Base-by-base conservation (phyloP, 2,888 invertebrate species). In the Scrobipalpa costella region DNA sequence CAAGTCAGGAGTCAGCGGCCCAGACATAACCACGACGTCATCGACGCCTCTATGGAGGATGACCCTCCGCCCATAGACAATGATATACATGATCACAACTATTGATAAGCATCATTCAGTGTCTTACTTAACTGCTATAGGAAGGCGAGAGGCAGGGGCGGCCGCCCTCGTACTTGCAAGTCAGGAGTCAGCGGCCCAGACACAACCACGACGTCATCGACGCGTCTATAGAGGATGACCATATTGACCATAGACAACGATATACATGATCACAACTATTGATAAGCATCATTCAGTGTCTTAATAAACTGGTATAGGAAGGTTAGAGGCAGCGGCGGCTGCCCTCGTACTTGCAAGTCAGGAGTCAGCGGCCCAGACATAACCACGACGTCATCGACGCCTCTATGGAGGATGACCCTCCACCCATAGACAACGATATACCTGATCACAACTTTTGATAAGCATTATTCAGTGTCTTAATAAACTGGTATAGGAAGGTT, bases 141-240 rank as follows among this genome's bases (percentile, higher is more conserved):
- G n/a, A 87, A 78, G 82, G 85, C 0, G 88, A 86, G 62, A 75
- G 85, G 64, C 85, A 85, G 57, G 90, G 90, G 1, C 81, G 90
- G 1, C 63, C 88, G 2, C 90, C 90, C 0, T 79, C 89, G 0
- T 91, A 91, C 66, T 73, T 91, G 63, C 86, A 85, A 69, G 55
- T 27, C 15, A 11, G 33, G 7, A 0, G 15, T 7, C 55, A 44
- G 44, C 6, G 44, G 8, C 34, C 7, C 34, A 1, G 3, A 27
- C 33, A 21, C 33, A 0, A 8, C 33, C 33, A 2, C 33, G 33
- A 8, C 55, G n/a, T 0, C n/a, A 5, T 19, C 19, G 49, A 15
- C 49, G 7, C 85, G 80, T 64, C 85, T 19, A 6, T 13, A 13
- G 33, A 13, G 11, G 33, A 8, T n/a, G 8, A 27, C 33, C 33